phyloP scores from a whole-genome alignment of 2,113 vertebrate species.

The Crotalus viridis region DNA sequence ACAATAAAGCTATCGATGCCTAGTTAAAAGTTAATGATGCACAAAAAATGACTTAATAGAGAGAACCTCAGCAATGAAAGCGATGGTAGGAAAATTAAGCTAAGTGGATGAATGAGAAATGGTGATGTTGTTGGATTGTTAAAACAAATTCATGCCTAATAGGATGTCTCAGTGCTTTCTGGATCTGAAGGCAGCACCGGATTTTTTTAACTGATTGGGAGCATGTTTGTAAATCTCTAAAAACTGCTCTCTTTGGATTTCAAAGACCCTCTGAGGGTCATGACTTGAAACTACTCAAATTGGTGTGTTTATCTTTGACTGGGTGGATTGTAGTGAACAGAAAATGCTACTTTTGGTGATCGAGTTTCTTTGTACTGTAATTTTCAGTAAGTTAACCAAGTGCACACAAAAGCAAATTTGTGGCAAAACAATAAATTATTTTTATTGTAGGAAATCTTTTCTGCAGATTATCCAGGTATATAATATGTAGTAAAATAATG shows the following conservation, averaged over 20 bases:
- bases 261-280: constrained; percentile 9
- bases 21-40: constrained; percentile 98
- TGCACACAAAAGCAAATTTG: not conserved
- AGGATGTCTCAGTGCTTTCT: constrained; percentile 58
- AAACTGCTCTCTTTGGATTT: constrained; percentile 22
- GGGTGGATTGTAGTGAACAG: not conserved
- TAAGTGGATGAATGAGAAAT: constrained; percentile 84
- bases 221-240: constrained; percentile 30
- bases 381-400: not conserved
- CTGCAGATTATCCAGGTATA: constrained; percentile 5
- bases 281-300: not conserved
- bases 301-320: not conserved
- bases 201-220: constrained; percentile 24
- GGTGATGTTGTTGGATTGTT: constrained; percentile 79
- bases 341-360: not conserved
- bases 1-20: constrained; percentile 94
- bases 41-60: constrained; percentile 92
- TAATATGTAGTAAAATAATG: constrained; percentile 28
- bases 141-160: constrained; percentile 78
- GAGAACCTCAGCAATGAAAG: constrained; percentile 83
- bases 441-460: not conserved
- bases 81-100: constrained; percentile 87
- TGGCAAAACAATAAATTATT: not conserved
- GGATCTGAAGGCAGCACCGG: constrained; percentile 35
- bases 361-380: not conserved